These are phyloP conservation scores for Aldabrachelys gigantea DNA, from an alignment of 2,113 vertebrate species.

Conservation along the genomic window DNA sequence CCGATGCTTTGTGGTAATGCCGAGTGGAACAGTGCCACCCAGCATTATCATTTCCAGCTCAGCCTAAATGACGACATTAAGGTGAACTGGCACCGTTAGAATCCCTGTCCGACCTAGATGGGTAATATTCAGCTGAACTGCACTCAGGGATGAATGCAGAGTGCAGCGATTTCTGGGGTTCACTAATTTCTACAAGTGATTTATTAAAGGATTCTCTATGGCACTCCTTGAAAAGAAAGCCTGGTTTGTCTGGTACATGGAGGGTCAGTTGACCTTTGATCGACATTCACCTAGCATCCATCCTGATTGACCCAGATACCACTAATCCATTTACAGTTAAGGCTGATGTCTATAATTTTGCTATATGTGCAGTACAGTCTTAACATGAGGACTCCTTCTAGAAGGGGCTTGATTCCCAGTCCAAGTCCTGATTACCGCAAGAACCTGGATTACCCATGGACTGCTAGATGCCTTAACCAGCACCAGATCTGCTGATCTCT, in stretches of 20 bases:
- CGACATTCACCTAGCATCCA: neutral
- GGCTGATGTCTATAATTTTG: neutral
- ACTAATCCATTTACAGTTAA: neutral
- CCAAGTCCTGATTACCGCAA: too few species aligned
- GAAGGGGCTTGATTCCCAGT: too few species aligned
- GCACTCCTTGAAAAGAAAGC: neutral
- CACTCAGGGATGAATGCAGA: neutral
- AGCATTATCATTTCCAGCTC: too few species aligned
- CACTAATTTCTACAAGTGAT: neutral
- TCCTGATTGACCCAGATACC: neutral
- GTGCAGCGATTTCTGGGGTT: neutral
- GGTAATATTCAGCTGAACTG: neutral
- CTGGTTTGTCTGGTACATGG: neutral
- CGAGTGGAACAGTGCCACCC: too few species aligned
- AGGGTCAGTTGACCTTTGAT: neutral
- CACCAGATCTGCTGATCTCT: neutral
- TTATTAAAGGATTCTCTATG: neutral
- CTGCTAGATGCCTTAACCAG: too few species aligned
- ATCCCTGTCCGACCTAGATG: too few species aligned
- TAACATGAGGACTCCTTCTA: too few species aligned
- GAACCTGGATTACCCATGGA: too few species aligned
- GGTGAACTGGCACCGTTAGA: too few species aligned
- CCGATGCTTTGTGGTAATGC: too few species aligned
- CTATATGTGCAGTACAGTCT: neutral
- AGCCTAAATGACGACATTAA: too few species aligned